Evolutionary conservation across 2,113 vertebrate genomes (phyloP), one percentile per base, ranked within the genome.

Genomic region (Cyanoramphus novaezelandiae): DNA sequence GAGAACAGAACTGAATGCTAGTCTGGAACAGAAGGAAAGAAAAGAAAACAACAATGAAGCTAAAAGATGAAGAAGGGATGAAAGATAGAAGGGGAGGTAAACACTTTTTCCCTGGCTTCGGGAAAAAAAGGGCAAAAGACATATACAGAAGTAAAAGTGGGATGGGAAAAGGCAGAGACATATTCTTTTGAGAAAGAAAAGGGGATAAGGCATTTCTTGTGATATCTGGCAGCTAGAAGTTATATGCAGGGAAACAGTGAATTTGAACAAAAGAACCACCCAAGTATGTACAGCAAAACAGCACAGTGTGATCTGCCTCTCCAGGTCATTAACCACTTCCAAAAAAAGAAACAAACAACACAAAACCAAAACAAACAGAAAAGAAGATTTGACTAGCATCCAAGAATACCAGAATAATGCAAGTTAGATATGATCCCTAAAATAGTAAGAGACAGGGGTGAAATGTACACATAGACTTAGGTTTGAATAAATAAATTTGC

Each of bases 101-200:
- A 70, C 3, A 37, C 5, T 6, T 86, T 46, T 82, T 49, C 8
- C 6, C 7, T 50, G 17, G 9, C 43, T 68, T 60, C 8, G 3
- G 5, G 1, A 1, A 4, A 2, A 25, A 25, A 53, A 2, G 2
- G 13, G 1, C 19, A 44, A 39, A 69, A 49, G 10, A 50, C 2
- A 18, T 12, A 17, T 11, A 7, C 5, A 62, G 43, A 71, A 55
- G 11, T 18, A 93, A 13, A 31, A 83, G 23, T 10, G 17, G 11
- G 39, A 60, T 18, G 6, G 10, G 12, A 17, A 74, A 81, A 75
- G 50, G 7, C 17, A 72, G 20, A 81, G 19, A 65, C 5, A 59
- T 60, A 57, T 9, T 27, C 7, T 46, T 62, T 70, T 46, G 27
- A 29, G 37, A 92, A 67, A 50, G 28, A 43, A 43, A 92, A 63